These are phyloP conservation scores for Paratilapia polleni DNA, from an alignment of 2,113 vertebrate species.

Conservation along the genomic window DNA sequence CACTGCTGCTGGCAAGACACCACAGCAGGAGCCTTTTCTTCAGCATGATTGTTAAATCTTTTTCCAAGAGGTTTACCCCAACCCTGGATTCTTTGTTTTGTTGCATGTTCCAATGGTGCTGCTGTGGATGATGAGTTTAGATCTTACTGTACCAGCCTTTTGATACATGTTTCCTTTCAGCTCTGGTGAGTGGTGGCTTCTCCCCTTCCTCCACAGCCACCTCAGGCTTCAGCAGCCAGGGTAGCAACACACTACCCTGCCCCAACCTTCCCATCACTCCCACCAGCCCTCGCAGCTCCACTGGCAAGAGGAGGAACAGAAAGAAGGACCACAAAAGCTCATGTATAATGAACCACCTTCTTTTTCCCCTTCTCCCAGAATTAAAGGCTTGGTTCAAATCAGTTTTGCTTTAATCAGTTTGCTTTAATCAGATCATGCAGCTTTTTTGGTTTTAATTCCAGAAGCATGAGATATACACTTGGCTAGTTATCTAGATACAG, in stretches of 20 bases:
- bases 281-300: conserved; percentile 87
- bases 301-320: conserved; percentile 86
- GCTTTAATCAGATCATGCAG: too few species aligned
- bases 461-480: background rate
- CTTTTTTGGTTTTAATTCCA: background rate
- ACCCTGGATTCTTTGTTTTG: background rate
- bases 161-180: conserved; percentile 75
- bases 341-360: conserved; percentile 74
- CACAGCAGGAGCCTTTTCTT: conserved; percentile 47
- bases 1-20: conserved; percentile 56
- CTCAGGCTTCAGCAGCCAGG: conserved; percentile 88
- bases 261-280: conserved; percentile 77
- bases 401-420: background rate
- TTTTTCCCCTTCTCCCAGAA: background rate
- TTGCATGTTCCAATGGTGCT: background rate
- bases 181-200: conserved; percentile 90
- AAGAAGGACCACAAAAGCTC: conserved; percentile 95
- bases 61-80: conserved; percentile 25
- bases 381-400: background rate
- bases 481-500: background rate
- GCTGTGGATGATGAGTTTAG: conserved; percentile 10
- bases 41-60: conserved; percentile 40
- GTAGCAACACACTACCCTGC: conserved; percentile 85
- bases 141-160: conserved; percentile 1
- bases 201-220: conserved; percentile 88